Conservation (phyloP, 2,888 invertebrate genomes). For the Athetis lepigone region DNA sequence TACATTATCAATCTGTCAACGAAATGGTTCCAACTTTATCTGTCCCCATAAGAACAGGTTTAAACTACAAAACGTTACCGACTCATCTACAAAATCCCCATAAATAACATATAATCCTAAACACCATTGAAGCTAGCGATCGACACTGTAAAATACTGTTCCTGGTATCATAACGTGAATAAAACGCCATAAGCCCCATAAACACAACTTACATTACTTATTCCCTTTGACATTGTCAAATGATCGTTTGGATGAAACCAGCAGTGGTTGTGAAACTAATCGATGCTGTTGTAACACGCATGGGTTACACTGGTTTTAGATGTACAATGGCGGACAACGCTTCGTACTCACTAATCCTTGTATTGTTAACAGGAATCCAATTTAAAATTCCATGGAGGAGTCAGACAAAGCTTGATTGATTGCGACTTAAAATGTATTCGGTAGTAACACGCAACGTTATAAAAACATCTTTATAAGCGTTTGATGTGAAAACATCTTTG, state of each 20-base stretch:
- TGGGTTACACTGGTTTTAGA: slow-evolving; percentile 44
- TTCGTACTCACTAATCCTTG: slow-evolving; percentile 82
- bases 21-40: slow-evolving; percentile 64
- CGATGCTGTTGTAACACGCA: slow-evolving; percentile 46
- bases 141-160: slow-evolving; percentile 78
- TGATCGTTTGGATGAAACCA: slow-evolving; percentile 30
- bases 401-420: slow-evolving; percentile 89
- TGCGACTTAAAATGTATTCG: slow-evolving; percentile 80
- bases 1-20: slow-evolving; percentile 70
- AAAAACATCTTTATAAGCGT: slow-evolving; percentile 60
- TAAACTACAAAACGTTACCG: slow-evolving; percentile 73
- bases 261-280: slow-evolving; percentile 47
- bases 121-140: slow-evolving; percentile 77
- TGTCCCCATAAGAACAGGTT: slow-evolving; percentile 63
- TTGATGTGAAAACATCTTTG: slow-evolving; percentile 63
- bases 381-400: slow-evolving; percentile 86
- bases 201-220: slow-evolving; percentile 64
- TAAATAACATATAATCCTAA: slow-evolving; percentile 84
- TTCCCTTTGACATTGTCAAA: slow-evolving; percentile 26
- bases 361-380: slow-evolving; percentile 89
- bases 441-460: slow-evolving; percentile 69
- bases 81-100: slow-evolving; percentile 76
- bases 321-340: slow-evolving; percentile 80
- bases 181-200: slow-evolving; percentile 27
- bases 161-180: slow-evolving; percentile 56